Conservation (phyloP, 2,113 vertebrate genomes). For the Burhinus bistriatus region DNA sequence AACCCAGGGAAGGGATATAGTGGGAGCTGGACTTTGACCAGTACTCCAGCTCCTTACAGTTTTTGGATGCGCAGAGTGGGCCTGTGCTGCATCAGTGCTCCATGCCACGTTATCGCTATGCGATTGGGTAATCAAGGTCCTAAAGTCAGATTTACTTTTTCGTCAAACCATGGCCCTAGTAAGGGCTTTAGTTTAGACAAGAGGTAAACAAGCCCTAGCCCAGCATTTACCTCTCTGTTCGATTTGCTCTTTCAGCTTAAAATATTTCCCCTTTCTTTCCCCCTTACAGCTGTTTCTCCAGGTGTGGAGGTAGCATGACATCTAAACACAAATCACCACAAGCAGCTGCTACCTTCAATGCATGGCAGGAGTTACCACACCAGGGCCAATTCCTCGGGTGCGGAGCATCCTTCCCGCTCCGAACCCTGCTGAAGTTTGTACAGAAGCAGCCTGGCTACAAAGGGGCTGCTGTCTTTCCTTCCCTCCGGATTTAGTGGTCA, state of each 20-base stretch:
- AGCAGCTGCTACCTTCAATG: not conserved
- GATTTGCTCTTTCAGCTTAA: not conserved
- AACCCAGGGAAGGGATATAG: not conserved
- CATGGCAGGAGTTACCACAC: not conserved
- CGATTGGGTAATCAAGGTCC: not conserved
- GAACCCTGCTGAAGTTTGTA: not conserved
- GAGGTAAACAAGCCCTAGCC: not conserved
- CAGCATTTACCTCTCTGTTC: not conserved
- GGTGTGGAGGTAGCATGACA: not conserved
- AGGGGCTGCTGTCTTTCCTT: not conserved
- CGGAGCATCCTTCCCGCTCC: not conserved
- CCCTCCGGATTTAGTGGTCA: not conserved
- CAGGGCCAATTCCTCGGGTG: not conserved
- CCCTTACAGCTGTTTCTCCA: not conserved
- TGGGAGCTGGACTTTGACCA: not conserved
- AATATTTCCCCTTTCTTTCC: not conserved
- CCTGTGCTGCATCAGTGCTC: not conserved
- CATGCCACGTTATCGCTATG: accelerated
- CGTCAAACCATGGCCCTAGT: not conserved
- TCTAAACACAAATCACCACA: not conserved
- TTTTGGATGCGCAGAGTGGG: not conserved
- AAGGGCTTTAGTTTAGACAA: not conserved
- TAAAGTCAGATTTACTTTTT: not conserved
- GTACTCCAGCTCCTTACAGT: not conserved
- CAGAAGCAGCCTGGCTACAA: not conserved